A percentile compares a stretch with the other conserved stretches of the same genome.
Conservation (phyloP, 1,140 invertebrate species). For the Lepidostoma basale region DNA sequence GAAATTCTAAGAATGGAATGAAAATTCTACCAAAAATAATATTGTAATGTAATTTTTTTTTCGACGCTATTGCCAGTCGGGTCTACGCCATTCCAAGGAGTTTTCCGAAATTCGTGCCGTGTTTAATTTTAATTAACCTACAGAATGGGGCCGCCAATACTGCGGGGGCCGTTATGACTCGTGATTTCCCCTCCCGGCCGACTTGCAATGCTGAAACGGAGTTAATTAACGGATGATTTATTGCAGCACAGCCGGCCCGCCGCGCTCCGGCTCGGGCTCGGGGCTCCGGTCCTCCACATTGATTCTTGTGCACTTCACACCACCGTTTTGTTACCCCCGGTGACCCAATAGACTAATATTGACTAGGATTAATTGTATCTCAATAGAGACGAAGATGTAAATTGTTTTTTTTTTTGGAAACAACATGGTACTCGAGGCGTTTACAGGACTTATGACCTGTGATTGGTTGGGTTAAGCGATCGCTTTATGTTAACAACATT, state of each 20-base stretch:
- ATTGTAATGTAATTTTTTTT: background rate
- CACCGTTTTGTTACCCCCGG: too few relatives aligned
- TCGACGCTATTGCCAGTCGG: background rate
- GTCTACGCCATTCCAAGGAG: background rate
- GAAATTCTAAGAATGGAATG: background rate
- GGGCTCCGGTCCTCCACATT: too few relatives aligned
- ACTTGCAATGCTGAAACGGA: slow-evolving; percentile 18
- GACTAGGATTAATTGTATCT: too few relatives aligned
- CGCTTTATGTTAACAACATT: too few relatives aligned
- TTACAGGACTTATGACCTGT: too few relatives aligned
- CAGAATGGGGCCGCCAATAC: slow-evolving; percentile 29
- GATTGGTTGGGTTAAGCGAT: too few relatives aligned
- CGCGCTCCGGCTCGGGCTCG: background rate
- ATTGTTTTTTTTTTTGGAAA: too few relatives aligned
- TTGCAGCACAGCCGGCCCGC: slow-evolving; percentile 2
- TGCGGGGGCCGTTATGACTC: slow-evolving; percentile 37
- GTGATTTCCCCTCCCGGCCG: slow-evolving; percentile 23
- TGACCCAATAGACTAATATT: too few relatives aligned
- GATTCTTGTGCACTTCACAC: too few relatives aligned
- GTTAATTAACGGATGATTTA: slow-evolving; percentile 45
- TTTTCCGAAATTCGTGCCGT: slow-evolving; percentile 37
- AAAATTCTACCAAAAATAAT: background rate
- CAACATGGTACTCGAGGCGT: too few relatives aligned
- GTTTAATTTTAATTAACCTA: slow-evolving; percentile 46
- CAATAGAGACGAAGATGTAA: too few relatives aligned